Percentiles rank a stretch among this genome's conserved stretches.
Evolutionary conservation across 2,113 vertebrate genomes (phyloP).

Genomic region (Erpornis zantholeuca): DNA sequence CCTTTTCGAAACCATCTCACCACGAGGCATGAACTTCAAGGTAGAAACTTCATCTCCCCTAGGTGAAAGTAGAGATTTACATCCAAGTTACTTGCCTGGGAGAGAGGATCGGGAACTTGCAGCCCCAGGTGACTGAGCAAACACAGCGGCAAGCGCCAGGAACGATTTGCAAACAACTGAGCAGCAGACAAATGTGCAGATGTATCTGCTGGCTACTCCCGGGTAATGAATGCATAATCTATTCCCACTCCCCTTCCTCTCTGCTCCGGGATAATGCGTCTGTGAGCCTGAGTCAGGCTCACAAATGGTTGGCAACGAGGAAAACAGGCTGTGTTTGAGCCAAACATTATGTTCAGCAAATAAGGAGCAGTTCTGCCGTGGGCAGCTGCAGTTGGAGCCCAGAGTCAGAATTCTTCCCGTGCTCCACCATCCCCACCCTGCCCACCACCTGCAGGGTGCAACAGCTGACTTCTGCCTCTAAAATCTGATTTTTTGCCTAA

Average conservation of each 20-base stretch:
- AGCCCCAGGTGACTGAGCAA: not conserved
- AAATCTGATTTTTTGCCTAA: not conserved
- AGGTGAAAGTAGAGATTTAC: not conserved
- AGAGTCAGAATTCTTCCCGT: not conserved
- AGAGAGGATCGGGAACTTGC: not conserved
- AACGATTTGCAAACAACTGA: not conserved
- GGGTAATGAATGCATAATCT: not conserved
- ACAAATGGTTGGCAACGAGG: not conserved
- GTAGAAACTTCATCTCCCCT: not conserved
- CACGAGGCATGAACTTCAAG: not conserved
- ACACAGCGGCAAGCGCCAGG: not conserved
- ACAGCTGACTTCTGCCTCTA: not conserved
- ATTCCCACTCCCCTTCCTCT: not conserved
- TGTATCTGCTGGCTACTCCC: not conserved
- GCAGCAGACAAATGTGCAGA: not conserved
- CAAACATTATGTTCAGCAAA: constrained; percentile 31
- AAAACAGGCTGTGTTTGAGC: constrained; percentile 7
- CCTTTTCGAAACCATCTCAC: not conserved
- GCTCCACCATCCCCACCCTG: not conserved
- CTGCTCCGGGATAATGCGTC: not conserved
- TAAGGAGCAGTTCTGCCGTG: not conserved
- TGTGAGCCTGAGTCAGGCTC: not conserved
- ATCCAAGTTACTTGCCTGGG: not conserved
- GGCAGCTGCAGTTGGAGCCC: not conserved
- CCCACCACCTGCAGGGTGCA: not conserved